Evolutionary conservation across 2,113 vertebrate species (phyloP), one percentile per base, ranked within the genome.

Genomic region (Podilymbus podiceps): DNA sequence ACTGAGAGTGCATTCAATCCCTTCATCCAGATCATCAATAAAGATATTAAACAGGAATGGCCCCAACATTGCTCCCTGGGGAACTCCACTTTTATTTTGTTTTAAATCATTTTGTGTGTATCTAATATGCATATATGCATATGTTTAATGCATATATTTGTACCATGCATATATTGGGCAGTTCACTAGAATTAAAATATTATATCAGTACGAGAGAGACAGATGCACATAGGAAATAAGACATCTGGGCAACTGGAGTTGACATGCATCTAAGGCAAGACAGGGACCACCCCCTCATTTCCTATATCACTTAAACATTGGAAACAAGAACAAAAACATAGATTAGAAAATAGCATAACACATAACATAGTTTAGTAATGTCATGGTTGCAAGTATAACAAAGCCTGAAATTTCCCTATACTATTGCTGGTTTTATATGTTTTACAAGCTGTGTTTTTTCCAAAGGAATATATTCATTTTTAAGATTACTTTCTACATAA

Each of bases 351-450:
- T 58, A 93, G 28, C 33, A 75, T 31, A 94, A 16, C 22, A 88
- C 2, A 9, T 90, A 56, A 20, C 33, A 63, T 87, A 11, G 6
- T 68, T 94, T 95, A 92, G 52, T 88, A 96, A 93, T 88, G 59
- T 71, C 75, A 78, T 59, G 11, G 20, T 62, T 93, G 27, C 63
- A 92, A 85, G 31, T 89, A 93, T 58, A 95, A 78, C 47, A 95
- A 97, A 95, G 35, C 21, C 71, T 95, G 87, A 97, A 82, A 97
- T 97, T 94, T 97, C 85, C 69, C 84, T 63, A 35, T 46, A 89
- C 83, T 58, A 28, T 93, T 93, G 18, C 15, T 85, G 27, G 40
- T 88, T 94, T 68, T n/a, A 31, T 82, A 62, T 68, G 44, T 53
- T 96, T 84, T 82, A 49, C 82, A 86, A 93, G 16, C 63, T 93